Conservation (phyloP, 2,113 vertebrate genomes). For the Salminus brasiliensis region DNA sequence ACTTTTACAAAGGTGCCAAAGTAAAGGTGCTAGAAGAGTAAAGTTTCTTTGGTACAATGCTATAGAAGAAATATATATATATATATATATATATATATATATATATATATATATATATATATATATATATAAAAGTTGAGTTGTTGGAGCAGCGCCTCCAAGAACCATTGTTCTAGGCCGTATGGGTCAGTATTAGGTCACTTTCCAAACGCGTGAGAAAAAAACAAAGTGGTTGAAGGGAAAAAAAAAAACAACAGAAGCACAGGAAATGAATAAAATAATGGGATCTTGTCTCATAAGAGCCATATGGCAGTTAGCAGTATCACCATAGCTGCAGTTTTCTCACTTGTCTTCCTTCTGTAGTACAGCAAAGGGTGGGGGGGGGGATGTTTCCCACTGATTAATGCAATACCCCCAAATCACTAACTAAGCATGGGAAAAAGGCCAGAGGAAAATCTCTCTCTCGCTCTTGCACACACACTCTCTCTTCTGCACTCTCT, state of each 20-base stretch:
- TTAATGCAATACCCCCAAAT: constrained; percentile 71
- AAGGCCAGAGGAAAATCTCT: constrained; percentile 70
- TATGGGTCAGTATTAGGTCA: background rate
- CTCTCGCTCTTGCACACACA: constrained; percentile 46
- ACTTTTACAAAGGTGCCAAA: too few species aligned
- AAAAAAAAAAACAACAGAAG: too few species aligned
- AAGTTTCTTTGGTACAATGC: too few species aligned
- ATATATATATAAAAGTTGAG: too few species aligned
- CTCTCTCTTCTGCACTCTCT: background rate
- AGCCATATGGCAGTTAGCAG: constrained; percentile 70
- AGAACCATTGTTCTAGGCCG: background rate
- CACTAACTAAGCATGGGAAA: constrained; percentile 62
- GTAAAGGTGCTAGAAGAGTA: too few species aligned
- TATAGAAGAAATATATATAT: too few species aligned
- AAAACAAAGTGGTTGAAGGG: constrained; percentile 66
- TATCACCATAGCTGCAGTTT: constrained; percentile 60
- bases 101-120: too few species aligned
- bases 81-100: too few species aligned
- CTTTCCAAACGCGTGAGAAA: constrained; percentile 37
- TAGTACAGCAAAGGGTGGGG: constrained; percentile 38
- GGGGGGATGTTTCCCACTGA: constrained; percentile 65
- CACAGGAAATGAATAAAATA: constrained; percentile 69
- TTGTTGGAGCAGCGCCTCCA: too few species aligned
- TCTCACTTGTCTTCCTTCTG: constrained; percentile 57
- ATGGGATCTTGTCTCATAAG: constrained; percentile 70